Evolutionary conservation across 1,140 invertebrate genomes (phyloP).

Genomic region (fruit fly (Drosophila melanogaster)): Release_6_plus_ISO1_MT NT_033779.5:11425501-11426000

Average conservation of each 20-base stretch:
- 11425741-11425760: constrained; percentile 30
- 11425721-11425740: constrained; percentile 25
- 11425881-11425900: constrained; percentile 37
- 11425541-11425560: too few relatives aligned
- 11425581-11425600: background rate
- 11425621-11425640: too few relatives aligned
- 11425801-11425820: constrained; percentile 37
- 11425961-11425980: constrained; percentile 22
- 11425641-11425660: background rate
- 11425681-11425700: background rate
- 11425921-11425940: constrained; percentile 31
- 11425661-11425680: background rate
- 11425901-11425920: constrained; percentile 26
- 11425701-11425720: constrained; percentile 33
- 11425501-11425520: too few relatives aligned
- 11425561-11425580: too few relatives aligned
- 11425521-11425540: too few relatives aligned
- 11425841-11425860: constrained; percentile 3
- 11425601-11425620: too few relatives aligned
- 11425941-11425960: constrained; percentile 25
- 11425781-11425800: constrained; percentile 49
- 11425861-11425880: constrained; percentile 35
- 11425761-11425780: constrained; percentile 59
- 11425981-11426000: constrained; percentile 50
- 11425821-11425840: constrained; percentile 10